phyloP scores from a whole-genome alignment of 1,140 invertebrate genomes.

The Orussus abietinus region DNA sequence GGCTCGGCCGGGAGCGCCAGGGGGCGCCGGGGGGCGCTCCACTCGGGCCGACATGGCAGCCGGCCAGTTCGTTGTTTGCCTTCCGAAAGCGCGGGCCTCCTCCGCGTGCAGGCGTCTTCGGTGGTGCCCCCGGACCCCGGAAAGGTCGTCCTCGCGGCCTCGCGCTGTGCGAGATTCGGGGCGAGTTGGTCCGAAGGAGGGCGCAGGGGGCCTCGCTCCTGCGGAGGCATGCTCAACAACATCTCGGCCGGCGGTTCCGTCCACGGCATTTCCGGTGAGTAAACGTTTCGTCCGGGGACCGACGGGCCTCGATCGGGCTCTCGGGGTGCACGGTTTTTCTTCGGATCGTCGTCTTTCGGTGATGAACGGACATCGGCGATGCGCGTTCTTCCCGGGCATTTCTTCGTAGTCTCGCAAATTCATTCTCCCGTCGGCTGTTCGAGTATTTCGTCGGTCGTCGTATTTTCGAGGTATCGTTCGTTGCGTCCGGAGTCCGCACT shows the following conservation, averaged over 20 bases:
- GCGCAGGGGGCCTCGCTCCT: conserved; percentile 43
- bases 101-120: conserved; percentile 12
- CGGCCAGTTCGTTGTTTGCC: conserved; percentile 51
- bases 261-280: conserved; percentile 51
- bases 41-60: conserved; percentile 42
- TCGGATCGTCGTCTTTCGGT: too few species aligned
- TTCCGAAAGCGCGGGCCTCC: conserved; percentile 45
- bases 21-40: conserved; percentile 8
- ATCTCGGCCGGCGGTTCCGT: conserved; percentile 50
- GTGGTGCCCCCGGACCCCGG: conserved; percentile 19
- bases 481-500: too few species aligned
- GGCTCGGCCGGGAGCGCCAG: conserved; percentile 17
- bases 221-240: conserved; percentile 53
- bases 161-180: conserved; percentile 53
- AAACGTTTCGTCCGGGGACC: too few species aligned
- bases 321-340: too few species aligned
- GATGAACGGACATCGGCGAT: too few species aligned
- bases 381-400: too few species aligned
- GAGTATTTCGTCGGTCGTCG: too few species aligned
- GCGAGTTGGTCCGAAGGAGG: too few species aligned
- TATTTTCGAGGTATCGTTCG: too few species aligned
- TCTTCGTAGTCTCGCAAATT: too few species aligned
- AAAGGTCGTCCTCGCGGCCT: conserved; percentile 46
- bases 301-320: too few species aligned
- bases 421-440: too few species aligned